Base-by-base conservation (phyloP, 2,888 invertebrate species). In the Cancer borealis region DNA sequence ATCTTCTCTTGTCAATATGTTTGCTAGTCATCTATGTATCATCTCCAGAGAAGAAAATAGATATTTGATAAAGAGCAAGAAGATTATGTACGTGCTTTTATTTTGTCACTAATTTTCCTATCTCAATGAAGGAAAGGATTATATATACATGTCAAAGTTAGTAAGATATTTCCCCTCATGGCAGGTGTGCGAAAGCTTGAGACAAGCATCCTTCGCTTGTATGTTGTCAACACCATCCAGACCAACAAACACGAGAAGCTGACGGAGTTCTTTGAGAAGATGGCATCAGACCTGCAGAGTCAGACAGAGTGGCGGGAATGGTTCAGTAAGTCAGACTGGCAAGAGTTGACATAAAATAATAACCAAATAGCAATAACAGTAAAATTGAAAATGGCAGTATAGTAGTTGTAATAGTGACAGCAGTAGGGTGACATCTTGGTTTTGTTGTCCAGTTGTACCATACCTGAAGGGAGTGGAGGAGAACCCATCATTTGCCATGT, bases 221-320 rank as follows among this genome's bases (percentile, higher is more conserved):
- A 99, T 96, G 96, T 99, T 94, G 98, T 99, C 21, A 98, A 98
- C 96, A 99, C 99, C 45, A 97, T 97, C 49, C 97, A 98, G 46
- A 98, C 98, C 95, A 98, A 98, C 96, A 98, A 98, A 96, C 97
- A 97, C 93, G 99, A 99, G 73, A 98, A 98, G 96, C 97, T 99
- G 93, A 97, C 97, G 39, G 99, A 99, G 96, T 99, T 99, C 97
- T 98, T 99, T 96, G 97, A 97, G 14, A 98, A 98, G 97, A 97
- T 99, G 97, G 97, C 98, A 6, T 97, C 98, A 26, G 99, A 99
- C 96, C 96, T 99, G 89, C 99, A 99, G 96, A 98, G 98, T 91
- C 98, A 98, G 96, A 97, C 97, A 95, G 99, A 99, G 96, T 99
- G 99, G 99, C 98, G 98, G 96, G 99, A 99, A 96, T 99, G 99